Conservation (phyloP, 2,797 vertebrate species). For the Odontamblyopus rebecca region DNA sequence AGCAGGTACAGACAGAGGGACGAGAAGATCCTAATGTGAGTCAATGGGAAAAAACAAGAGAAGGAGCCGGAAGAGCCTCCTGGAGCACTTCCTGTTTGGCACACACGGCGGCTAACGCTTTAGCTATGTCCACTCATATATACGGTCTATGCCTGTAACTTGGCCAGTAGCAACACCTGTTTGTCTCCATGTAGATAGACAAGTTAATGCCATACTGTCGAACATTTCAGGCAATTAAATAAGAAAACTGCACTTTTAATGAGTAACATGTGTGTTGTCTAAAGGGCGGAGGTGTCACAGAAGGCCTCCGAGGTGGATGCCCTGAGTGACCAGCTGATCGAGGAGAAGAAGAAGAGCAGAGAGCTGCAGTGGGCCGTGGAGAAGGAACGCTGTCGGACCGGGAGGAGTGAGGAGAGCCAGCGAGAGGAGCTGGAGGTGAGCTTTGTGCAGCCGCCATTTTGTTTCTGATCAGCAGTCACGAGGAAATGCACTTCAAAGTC, state of each 20-base stretch:
- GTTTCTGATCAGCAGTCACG: not conserved
- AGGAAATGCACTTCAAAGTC: not conserved
- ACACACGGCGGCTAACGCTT: no score
- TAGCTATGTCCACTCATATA: no score
- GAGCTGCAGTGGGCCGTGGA: slow-evolving; percentile 91
- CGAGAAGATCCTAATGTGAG: no score
- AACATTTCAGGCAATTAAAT: no score
- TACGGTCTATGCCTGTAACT: no score
- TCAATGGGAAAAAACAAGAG: no score
- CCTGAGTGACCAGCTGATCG: slow-evolving; percentile 83
- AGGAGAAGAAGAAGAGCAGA: slow-evolving; percentile 84
- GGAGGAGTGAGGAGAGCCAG: slow-evolving; percentile 79
- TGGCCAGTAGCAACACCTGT: no score
- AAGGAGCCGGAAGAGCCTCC: no score
- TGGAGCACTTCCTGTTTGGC: no score
- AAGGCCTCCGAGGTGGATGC: slow-evolving; percentile 84
- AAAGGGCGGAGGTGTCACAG: slow-evolving; percentile 86
- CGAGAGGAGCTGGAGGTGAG: slow-evolving; percentile 90
- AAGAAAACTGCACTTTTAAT: not conserved
- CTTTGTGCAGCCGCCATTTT: not conserved
- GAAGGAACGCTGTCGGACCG: slow-evolving; percentile 83
- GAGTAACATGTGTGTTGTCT: slow-evolving; percentile 19
- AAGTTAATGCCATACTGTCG: no score
- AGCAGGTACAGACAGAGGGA: no score
- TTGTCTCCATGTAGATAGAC: no score